A percentile compares a stretch with the other conserved stretches of the same genome.
Conservation (phyloP, 2,113 vertebrate species). For the Orycteropus afer region DNA sequence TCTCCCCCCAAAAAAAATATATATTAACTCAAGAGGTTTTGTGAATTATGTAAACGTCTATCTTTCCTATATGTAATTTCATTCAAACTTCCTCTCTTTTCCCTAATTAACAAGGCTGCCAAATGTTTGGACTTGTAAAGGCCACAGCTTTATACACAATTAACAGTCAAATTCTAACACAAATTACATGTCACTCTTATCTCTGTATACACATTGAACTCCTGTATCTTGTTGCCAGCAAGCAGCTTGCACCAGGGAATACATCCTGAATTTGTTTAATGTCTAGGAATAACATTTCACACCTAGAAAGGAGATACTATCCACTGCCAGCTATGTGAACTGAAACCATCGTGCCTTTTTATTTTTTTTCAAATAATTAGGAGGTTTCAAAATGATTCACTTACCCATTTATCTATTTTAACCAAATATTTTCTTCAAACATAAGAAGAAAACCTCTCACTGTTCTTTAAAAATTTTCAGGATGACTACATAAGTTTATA, state of each 20-base stretch:
- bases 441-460: neutral
- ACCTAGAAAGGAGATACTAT: constrained; percentile 56
- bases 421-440: constrained; percentile 14
- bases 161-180: constrained; percentile 88
- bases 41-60: constrained; percentile 72
- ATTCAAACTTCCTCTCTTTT: constrained; percentile 70
- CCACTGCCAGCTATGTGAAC: constrained; percentile 3
- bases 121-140: constrained; percentile 79
- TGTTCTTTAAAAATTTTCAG: neutral
- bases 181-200: constrained; percentile 89
- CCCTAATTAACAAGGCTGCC: constrained; percentile 77
- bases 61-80: constrained; percentile 72
- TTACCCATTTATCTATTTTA: constrained; percentile 5
- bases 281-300: constrained; percentile 79
- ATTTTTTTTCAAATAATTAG: constrained; percentile 44
- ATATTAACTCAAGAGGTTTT: constrained; percentile 54
- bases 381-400: constrained; percentile 39
- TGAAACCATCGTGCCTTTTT: constrained; percentile 5
- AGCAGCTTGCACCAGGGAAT: constrained; percentile 85
- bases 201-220: constrained; percentile 89
- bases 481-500: neutral
- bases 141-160: constrained; percentile 85
- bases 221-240: constrained; percentile 88
- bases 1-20: constrained; percentile 18
- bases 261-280: constrained; percentile 84